Base-by-base conservation (phyloP, 1,140 invertebrate genomes). In the Tetramorium parvispinum region DNA sequence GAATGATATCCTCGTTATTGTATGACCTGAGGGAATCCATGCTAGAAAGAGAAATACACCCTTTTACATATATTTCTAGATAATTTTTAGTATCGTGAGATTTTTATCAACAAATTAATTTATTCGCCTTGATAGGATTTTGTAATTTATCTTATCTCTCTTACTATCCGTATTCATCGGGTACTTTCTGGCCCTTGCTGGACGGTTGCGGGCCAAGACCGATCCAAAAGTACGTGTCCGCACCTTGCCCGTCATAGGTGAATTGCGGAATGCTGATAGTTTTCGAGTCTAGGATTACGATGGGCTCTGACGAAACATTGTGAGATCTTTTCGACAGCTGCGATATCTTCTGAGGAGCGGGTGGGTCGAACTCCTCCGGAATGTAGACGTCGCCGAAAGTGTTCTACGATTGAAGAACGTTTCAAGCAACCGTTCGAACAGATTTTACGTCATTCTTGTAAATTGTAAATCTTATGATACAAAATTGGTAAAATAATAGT, bases 131-230 rank as follows among this genome's bases (percentile, higher is more conserved):
- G 18, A 51, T 24, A 66, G 2, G 2, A 21, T 71, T 27, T 8
- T 27, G n/a, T 40, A 57, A 43, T 16, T n/a, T 11, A 53, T 40
- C 10, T 46, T 77, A 53, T 61, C 68, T 3, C 11, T 86, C 98
- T 98, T 95, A 98, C 98, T 98, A 99, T 96, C 98, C 98, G 89
- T 97, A 97, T 95, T 99, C 98, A 95, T 99, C 98, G 2, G 98
- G 98, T 83, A 99, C 97, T 95, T 97, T 97, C 49, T 94, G 95
- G 1, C 98, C 98, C 88, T 97, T 97, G 11, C 96, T 96, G 5
- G 97, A 97, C 0, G 98, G 98, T 93, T 98, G 97, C n/a, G 98
- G 97, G 0, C 98, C 98, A 78, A 97, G 97, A 7, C 98, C 98
- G 11, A 98, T 97, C 97, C 97, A 98, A 94, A 99, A 99, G 94